These are phyloP conservation scores for Caenorhabditis sp. DNA, from an alignment of 2,888 invertebrate genomes.

Conservation along the genomic window DNA sequence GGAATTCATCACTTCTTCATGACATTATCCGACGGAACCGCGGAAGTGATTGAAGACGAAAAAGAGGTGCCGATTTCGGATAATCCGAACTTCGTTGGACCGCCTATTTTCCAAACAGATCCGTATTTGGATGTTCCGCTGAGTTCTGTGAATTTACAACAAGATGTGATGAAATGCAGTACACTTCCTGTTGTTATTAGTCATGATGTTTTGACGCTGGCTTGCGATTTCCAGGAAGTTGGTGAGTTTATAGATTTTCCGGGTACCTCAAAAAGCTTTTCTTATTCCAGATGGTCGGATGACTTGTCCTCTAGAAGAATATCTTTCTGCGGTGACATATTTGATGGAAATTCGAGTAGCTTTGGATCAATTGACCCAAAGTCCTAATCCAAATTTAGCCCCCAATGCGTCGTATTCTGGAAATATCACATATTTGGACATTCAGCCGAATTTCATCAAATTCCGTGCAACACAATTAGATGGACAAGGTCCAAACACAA, in stretches of 20 bases:
- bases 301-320: constrained; percentile 51
- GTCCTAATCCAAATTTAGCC: not conserved
- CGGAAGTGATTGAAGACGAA: constrained; percentile 1
- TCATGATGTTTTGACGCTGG: constrained; percentile 19
- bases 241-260: constrained; percentile 26
- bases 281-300: constrained; percentile 24
- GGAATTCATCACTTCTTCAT: constrained; percentile 48
- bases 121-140: constrained; percentile 10
- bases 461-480: constrained; percentile 26
- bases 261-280: no score
- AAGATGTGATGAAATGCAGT: constrained; percentile 12
- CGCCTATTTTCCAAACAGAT: constrained; percentile 17
- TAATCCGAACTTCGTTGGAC: constrained; percentile 11
- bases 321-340: constrained; percentile 38
- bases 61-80: constrained; percentile 11
- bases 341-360: constrained; percentile 23
- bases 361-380: constrained; percentile 20
- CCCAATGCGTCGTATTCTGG: constrained; percentile 8
- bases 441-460: constrained; percentile 13
- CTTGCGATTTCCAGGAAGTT: constrained; percentile 25
- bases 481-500: constrained; percentile 16
- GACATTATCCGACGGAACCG: not conserved
- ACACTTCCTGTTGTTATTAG: constrained; percentile 20
- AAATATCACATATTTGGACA: constrained; percentile 15
- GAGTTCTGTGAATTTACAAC: constrained; percentile 6